Percentiles rank a stretch among this genome's conserved stretches.
phyloP scores from a whole-genome alignment of 2,113 vertebrate genomes.

The Platycercus adscitus region DNA sequence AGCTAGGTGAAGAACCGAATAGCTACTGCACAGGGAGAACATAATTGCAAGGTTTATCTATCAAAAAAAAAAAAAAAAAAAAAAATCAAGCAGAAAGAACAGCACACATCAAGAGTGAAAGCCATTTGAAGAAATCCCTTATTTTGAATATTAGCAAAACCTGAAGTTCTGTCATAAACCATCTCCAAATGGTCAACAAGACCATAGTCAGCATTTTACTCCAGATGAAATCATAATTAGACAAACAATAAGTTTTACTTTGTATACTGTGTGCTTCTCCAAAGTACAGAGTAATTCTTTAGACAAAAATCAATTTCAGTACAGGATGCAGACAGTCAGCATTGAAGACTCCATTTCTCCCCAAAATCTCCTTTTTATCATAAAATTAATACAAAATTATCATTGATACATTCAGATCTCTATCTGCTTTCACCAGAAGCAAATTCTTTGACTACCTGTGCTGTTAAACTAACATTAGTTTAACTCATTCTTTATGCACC shows the following conservation, averaged over 20 bases:
- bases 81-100: neutral
- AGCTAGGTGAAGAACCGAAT: neutral
- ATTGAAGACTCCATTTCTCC: neutral
- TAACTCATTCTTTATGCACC: neutral
- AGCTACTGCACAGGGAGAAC: neutral
- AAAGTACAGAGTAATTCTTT: neutral
- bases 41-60: neutral
- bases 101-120: neutral
- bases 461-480: neutral
- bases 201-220: neutral
- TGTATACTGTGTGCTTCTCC: neutral
- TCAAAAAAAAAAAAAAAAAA: neutral
- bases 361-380: accelerated
- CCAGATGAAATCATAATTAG: neutral
- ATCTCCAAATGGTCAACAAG: neutral
- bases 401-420: neutral
- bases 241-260: neutral
- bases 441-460: neutral
- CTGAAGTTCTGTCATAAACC: neutral
- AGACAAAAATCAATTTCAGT: neutral
- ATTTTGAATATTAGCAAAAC: neutral
- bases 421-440: neutral
- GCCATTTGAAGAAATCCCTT: neutral
- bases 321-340: neutral
- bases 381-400: neutral